Conservation (phyloP, 2,113 vertebrate genomes). For the Etia nguti region DNA sequence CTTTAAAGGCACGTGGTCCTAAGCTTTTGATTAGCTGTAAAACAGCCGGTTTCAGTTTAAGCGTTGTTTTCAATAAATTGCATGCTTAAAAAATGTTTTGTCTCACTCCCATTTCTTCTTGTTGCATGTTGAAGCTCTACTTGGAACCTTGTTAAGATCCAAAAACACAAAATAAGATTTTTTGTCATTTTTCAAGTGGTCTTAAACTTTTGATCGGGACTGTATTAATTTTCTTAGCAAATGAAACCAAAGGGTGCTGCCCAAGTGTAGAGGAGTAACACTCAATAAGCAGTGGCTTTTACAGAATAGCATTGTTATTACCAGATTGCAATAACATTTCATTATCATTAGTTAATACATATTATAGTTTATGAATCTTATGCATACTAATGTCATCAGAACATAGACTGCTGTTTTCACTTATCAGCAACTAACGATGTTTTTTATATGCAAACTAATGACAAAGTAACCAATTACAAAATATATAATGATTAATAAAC, state of each 20-base stretch:
- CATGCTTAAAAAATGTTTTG: background rate
- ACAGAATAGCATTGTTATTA: background rate
- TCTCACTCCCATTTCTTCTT: background rate
- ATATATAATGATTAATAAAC: background rate
- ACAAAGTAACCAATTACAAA: background rate
- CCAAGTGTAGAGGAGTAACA: background rate
- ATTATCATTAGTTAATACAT: background rate
- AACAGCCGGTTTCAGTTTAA: background rate
- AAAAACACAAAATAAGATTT: background rate
- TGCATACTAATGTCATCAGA: background rate
- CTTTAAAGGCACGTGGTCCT: background rate
- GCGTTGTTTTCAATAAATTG: background rate
- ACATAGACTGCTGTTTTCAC: background rate
- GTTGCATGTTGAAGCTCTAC: background rate
- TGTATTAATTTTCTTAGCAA: background rate
- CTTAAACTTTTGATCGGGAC: background rate
- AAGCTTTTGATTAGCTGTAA: background rate
- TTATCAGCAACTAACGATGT: background rate
- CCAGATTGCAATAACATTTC: background rate
- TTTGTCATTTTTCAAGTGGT: background rate
- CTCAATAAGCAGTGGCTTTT: background rate
- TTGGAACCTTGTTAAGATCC: background rate
- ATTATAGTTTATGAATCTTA: background rate
- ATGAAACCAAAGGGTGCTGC: background rate
- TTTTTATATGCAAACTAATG: background rate